These are phyloP conservation scores for Zeuzera pyrina DNA, from an alignment of 2,888 invertebrate species.

Conservation along the genomic window DNA sequence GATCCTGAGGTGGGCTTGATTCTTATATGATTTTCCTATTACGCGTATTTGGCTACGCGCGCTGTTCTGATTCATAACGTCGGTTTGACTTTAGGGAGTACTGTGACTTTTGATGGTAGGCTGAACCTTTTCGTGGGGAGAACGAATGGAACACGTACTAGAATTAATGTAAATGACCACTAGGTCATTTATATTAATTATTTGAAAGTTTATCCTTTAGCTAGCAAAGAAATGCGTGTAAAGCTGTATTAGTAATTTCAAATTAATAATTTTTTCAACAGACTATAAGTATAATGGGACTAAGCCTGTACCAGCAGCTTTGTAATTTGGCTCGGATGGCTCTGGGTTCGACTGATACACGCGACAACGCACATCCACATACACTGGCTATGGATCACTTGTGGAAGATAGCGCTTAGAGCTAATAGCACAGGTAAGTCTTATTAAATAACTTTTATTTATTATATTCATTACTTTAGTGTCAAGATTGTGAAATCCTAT, in stretches of 20 bases:
- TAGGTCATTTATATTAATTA: too few species aligned
- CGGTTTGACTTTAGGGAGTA: too few species aligned
- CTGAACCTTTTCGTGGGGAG: too few species aligned
- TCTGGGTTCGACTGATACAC: slow-evolving; percentile 76
- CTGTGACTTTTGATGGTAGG: too few species aligned
- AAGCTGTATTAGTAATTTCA: too few species aligned
- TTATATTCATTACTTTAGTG: neutral
- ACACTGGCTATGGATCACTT: slow-evolving; percentile 93
- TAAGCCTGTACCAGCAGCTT: slow-evolving; percentile 92
- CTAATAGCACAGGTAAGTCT: slow-evolving; percentile 82
- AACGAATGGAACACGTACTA: too few species aligned
- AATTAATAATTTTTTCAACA: slow-evolving; percentile 23
- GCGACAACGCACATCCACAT: slow-evolving; percentile 59
- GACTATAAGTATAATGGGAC: slow-evolving; percentile 91
- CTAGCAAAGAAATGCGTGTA: too few species aligned
- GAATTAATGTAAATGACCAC: too few species aligned
- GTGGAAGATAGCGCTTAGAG: slow-evolving; percentile 94
- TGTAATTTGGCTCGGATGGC: slow-evolving; percentile 90
- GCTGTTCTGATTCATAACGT: neutral
- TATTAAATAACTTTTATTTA: too few species aligned
- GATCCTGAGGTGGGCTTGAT: slow-evolving; percentile 77
- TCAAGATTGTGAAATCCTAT: neutral
- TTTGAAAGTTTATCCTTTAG: too few species aligned
- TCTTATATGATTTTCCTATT: neutral
- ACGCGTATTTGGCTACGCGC: neutral